Percentiles rank a stretch among this genome's conserved stretches.
These are phyloP conservation scores for Phalanger gymnotis DNA, from an alignment of 2,797 vertebrate species.

Conservation along the genomic window DNA sequence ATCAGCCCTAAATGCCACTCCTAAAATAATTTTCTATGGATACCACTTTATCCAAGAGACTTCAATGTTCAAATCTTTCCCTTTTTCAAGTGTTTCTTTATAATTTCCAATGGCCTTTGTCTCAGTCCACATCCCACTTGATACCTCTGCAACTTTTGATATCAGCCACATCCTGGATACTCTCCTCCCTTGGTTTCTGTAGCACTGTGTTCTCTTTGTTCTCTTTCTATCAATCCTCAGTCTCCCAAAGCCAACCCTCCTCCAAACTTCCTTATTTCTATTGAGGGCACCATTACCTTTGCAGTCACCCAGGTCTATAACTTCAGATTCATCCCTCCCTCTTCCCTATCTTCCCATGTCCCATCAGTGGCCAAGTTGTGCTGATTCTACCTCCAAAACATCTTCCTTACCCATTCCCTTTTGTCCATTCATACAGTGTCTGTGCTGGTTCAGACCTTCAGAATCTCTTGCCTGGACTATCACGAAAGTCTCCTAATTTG, in stretches of 20 bases:
- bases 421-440: not conserved
- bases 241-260: not conserved
- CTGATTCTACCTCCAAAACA: not conserved
- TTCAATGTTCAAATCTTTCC: not conserved
- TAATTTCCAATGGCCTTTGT: not conserved
- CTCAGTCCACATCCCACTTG: not conserved
- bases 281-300: not conserved
- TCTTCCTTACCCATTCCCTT: not conserved
- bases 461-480: not conserved
- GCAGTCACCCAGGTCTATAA: not conserved
- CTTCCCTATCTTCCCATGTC: not conserved
- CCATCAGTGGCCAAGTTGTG: not conserved
- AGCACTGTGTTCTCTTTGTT: not conserved
- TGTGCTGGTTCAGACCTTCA: not conserved
- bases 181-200: not conserved
- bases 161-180: not conserved
- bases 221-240: not conserved
- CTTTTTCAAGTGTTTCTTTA: not conserved
- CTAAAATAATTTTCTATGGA: conserved; percentile 21
- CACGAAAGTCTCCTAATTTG: not conserved
- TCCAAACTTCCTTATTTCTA: not conserved
- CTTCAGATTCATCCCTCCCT: not conserved
- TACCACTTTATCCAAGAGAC: not conserved
- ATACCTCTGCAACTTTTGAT: not conserved
- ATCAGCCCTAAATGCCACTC: not conserved